phyloP scores from a whole-genome alignment of 2,797 vertebrate species.

The Florisuga fusca region DNA sequence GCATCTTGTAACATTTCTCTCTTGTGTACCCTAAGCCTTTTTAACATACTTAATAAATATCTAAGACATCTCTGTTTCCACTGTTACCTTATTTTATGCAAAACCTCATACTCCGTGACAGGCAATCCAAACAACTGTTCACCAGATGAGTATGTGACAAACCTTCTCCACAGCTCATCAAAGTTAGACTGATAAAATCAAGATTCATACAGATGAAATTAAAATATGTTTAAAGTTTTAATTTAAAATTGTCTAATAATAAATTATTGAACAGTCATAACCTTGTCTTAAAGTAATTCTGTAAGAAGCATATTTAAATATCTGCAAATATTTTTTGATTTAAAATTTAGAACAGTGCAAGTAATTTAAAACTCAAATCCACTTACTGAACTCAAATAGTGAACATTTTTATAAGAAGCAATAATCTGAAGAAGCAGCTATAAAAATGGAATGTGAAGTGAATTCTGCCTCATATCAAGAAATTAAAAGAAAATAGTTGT shows the following conservation, averaged over 20 bases:
- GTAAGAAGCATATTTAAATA: not conserved
- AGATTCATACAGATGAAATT: not conserved
- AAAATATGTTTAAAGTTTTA: not conserved
- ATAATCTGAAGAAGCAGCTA: not conserved
- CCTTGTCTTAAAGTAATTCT: not conserved
- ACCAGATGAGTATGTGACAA: conserved; percentile 83
- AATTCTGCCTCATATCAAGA: not conserved
- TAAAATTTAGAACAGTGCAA: not conserved
- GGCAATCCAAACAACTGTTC: conserved; percentile 87
- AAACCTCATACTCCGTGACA: conserved; percentile 83
- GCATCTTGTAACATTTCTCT: not conserved
- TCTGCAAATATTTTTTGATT: not conserved
- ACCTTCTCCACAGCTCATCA: conserved; percentile 86
- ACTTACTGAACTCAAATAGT: not conserved
- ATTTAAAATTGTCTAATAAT: not conserved
- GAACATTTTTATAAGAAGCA: not conserved
- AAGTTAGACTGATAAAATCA: conserved; percentile 77
- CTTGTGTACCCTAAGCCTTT: not conserved
- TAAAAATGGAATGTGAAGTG: not conserved
- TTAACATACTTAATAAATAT: not conserved
- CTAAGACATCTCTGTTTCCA: not conserved
- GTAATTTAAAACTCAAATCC: not conserved
- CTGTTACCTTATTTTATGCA: conserved; percentile 83
- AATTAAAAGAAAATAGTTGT: not conserved
- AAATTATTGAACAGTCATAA: not conserved